Evolutionary conservation across 2,888 invertebrate genomes (phyloP).

Genomic region (Eupithecia insigniata): DNA sequence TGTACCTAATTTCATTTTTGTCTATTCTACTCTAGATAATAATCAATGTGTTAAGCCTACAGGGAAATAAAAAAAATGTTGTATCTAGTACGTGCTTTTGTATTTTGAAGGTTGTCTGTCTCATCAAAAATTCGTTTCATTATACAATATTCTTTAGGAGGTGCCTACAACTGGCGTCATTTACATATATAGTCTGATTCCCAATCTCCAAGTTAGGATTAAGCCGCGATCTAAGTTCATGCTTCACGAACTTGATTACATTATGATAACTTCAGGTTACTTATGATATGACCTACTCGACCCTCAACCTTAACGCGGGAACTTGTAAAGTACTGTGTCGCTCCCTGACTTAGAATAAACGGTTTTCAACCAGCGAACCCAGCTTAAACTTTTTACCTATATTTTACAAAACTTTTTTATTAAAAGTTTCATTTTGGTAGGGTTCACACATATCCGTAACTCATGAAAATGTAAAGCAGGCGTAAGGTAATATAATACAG

Average conservation of each 20-base stretch:
- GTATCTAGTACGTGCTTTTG: too few relatives aligned
- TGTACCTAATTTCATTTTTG: too few relatives aligned
- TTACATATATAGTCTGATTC: neutral
- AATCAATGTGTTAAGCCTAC: too few relatives aligned
- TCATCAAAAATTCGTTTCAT: neutral
- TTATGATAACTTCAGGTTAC: conserved; percentile 43
- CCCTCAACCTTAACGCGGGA: conserved; percentile 34
- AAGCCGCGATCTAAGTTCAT: conserved; percentile 31
- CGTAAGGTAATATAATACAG: too few relatives aligned
- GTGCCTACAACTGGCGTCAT: neutral
- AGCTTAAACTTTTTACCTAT: conserved; percentile 10
- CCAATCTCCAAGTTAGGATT: conserved; percentile 36
- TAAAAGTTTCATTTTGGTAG: conserved; percentile 15
- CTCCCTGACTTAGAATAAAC: conserved; percentile 27
- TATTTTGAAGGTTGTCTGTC: neutral
- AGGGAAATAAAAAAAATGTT: too few relatives aligned
- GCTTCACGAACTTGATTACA: conserved; percentile 42
- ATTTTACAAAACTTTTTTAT: conserved; percentile 23
- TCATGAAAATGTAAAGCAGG: neutral
- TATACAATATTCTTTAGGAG: neutral
- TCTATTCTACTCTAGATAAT: too few relatives aligned
- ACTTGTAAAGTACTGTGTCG: conserved; percentile 37
- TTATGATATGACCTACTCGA: conserved; percentile 35
- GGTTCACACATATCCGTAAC: neutral
- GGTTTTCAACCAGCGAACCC: conserved; percentile 25